Evolutionary conservation across 2,113 vertebrate genomes (phyloP).

Genomic region (Lynx canadensis): DNA sequence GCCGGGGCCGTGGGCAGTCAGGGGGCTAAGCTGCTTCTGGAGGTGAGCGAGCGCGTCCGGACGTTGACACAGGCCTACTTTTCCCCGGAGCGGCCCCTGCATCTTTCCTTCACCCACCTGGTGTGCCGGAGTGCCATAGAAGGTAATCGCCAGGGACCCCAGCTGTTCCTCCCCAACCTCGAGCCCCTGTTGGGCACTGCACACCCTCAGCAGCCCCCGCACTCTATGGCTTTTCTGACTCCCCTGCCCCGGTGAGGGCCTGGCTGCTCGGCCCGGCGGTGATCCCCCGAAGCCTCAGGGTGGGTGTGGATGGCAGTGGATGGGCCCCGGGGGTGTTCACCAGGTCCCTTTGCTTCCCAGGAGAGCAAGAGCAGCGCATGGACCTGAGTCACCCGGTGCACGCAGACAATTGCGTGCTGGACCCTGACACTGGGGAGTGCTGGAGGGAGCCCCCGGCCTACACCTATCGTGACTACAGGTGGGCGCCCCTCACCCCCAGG

Average conservation of each 20-base stretch:
- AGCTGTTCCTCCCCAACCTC: neutral
- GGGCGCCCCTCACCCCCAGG: neutral
- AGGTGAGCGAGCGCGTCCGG: slow-evolving; percentile 91
- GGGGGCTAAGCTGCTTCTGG: slow-evolving; percentile 90
- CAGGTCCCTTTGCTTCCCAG: slow-evolving; percentile 78
- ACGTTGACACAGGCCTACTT: slow-evolving; percentile 94
- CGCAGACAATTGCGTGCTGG: slow-evolving; percentile 96
- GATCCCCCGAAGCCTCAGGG: neutral
- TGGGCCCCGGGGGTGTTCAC: neutral
- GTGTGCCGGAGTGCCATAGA: slow-evolving; percentile 94
- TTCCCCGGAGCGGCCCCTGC: slow-evolving; percentile 90
- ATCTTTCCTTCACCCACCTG: slow-evolving; percentile 95
- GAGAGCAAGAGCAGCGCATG: slow-evolving; percentile 92
- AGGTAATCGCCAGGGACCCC: slow-evolving; percentile 83
- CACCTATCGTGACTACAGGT: slow-evolving; percentile 96
- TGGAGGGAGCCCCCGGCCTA: slow-evolving; percentile 97
- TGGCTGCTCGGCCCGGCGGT: neutral
- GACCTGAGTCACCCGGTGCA: slow-evolving; percentile 97
- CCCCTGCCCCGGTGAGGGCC: neutral
- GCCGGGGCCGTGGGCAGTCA: slow-evolving; percentile 90
- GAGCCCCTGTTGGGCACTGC: neutral
- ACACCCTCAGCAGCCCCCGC: neutral
- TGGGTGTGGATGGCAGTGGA: neutral
- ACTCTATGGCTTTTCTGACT: neutral
- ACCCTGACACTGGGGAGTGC: slow-evolving; percentile 94